phyloP scores from a whole-genome alignment of 2,113 vertebrate species.

The Dicerorhinus sumatrensis region DNA sequence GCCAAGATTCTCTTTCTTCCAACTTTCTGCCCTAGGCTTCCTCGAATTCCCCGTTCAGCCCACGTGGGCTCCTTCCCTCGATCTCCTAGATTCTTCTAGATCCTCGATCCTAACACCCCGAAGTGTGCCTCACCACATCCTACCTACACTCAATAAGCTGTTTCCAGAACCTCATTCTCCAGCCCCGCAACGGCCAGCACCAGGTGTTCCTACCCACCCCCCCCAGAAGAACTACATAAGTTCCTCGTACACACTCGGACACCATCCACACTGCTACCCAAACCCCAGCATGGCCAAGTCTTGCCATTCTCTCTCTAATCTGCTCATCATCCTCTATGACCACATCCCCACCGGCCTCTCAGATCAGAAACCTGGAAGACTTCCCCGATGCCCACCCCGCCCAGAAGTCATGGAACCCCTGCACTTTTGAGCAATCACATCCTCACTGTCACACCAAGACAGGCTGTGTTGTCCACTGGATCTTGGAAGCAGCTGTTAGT shows the following conservation, averaged over 20 bases:
- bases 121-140: neutral
- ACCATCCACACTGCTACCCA: neutral
- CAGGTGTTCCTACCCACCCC: too few species aligned
- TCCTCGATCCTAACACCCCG: neutral
- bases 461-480: neutral
- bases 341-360: neutral
- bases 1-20: neutral
- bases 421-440: too few species aligned
- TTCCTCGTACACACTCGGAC: fast-evolving
- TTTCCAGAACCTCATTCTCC: too few species aligned
- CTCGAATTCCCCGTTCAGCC: neutral
- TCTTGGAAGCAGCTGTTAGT: fast-evolving
- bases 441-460: fast-evolving
- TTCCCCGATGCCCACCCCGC: fast-evolving
- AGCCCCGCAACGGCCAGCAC: neutral
- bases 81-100: too few species aligned
- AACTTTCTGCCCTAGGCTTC: neutral
- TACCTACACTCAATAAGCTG: neutral
- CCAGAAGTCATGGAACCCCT: fast-evolving
- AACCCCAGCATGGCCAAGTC: fast-evolving
- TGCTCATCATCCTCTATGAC: too few species aligned
- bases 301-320: fast-evolving
- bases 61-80: neutral
- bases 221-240: fast-evolving
- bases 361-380: neutral